Conservation (phyloP, 1,140 invertebrate genomes). For the Leptopilina clavipes region DNA sequence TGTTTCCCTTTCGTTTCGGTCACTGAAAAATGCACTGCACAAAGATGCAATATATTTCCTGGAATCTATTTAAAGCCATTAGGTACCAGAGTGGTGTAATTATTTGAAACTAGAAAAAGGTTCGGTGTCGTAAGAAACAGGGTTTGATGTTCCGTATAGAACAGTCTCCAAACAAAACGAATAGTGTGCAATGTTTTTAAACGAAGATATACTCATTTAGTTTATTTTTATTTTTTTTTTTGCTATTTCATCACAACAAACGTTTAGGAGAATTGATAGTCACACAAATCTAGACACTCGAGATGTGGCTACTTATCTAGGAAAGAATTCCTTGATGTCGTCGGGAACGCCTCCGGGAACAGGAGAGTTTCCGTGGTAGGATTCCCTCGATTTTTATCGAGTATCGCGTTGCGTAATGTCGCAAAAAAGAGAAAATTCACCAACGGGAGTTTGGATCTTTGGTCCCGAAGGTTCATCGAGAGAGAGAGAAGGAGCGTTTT, state of each 20-base stretch:
- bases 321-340: constrained; percentile 8
- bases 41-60: background rate
- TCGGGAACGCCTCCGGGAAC: constrained; percentile 42
- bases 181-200: background rate
- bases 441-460: constrained; percentile 46
- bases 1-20: background rate
- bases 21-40: constrained; percentile 6
- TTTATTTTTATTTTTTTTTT: background rate
- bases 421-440: too few species aligned
- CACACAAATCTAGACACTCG: constrained; percentile 10
- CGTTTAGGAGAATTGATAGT: constrained; percentile 9
- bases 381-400: constrained; percentile 54
- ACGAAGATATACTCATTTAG: constrained; percentile 6
- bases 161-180: too few species aligned
- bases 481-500: constrained; percentile 26
- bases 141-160: too few species aligned
- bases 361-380: constrained; percentile 44
- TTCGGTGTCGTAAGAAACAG: too few species aligned
- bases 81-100: background rate
- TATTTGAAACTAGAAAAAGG: constrained; percentile 3
- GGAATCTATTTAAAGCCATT: background rate
- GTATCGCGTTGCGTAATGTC: constrained; percentile 56
- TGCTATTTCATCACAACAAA: background rate
- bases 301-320: constrained; percentile 22
- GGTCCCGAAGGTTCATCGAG: constrained; percentile 49